Conservation (phyloP, 2,113 vertebrate species). For the mouse (Mus musculus) region DNA sequence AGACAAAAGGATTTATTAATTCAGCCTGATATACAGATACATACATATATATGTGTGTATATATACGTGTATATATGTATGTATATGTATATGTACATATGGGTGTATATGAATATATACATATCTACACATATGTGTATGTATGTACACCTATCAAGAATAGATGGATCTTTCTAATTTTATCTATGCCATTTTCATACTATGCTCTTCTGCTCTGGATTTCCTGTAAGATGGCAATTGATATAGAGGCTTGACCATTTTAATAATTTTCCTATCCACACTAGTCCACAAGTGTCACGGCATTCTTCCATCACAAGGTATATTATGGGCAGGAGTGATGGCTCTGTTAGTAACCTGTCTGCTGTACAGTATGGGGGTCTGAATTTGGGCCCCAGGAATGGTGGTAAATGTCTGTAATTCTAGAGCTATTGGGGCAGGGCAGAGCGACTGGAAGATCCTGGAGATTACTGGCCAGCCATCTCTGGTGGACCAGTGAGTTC, state of each 20-base stretch:
- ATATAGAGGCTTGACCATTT: background rate
- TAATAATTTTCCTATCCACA: background rate
- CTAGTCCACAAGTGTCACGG: background rate
- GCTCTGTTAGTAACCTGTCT: background rate
- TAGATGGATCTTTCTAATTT: background rate
- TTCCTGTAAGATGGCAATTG: background rate
- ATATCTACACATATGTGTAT: background rate
- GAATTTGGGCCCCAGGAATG: background rate
- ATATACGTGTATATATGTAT: background rate
- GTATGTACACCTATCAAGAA: background rate
- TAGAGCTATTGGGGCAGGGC: background rate
- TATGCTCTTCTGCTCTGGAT: background rate
- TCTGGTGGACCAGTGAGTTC: background rate
- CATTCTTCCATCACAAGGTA: background rate
- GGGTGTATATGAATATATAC: background rate
- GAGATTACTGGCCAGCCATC: background rate
- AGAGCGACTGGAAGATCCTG: too few species aligned
- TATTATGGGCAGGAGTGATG: background rate
- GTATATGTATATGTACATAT: too few species aligned
- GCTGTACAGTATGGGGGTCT: background rate
- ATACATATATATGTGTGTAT: background rate
- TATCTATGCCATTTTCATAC: background rate
- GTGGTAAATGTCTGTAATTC: background rate
- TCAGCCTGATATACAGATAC: too few species aligned
- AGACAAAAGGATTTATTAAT: background rate